phyloP scores from a whole-genome alignment of 2,797 vertebrate genomes.

The Cryptoblepharus egeriae region DNA sequence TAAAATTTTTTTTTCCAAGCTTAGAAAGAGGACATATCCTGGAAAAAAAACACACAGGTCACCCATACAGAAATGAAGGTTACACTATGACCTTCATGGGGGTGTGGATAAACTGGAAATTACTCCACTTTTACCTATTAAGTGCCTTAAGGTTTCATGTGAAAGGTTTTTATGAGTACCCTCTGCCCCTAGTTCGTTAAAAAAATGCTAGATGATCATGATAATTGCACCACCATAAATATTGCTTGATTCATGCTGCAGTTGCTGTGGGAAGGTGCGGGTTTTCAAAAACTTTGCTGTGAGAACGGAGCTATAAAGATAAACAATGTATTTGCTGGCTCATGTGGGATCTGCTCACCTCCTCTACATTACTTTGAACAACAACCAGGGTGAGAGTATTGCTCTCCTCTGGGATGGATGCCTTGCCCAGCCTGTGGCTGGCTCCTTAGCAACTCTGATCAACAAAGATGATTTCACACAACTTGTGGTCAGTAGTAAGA shows the following conservation, averaged over 20 bases:
- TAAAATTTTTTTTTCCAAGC: too few species aligned
- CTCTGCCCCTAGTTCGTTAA: conserved; percentile 17
- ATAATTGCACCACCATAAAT: conserved; percentile 32
- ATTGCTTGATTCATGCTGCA: conserved; percentile 4
- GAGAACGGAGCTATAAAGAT: conserved; percentile 5
- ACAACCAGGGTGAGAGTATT: neutral
- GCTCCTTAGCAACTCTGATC: neutral
- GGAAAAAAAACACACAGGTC: too few species aligned
- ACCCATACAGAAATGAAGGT: neutral
- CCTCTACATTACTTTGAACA: neutral
- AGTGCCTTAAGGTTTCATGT: neutral
- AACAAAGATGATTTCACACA: conserved; percentile 2
- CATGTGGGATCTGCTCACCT: neutral
- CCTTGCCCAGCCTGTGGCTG: neutral
- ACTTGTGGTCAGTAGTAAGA: neutral
- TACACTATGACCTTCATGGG: neutral
- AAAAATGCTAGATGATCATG: conserved; percentile 31
- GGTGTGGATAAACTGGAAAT: neutral
- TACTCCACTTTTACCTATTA: neutral
- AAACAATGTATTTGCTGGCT: neutral
- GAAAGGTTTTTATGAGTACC: conserved; percentile 15
- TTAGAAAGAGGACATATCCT: too few species aligned
- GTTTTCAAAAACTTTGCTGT: neutral
- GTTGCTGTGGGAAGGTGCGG: neutral
- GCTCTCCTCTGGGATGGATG: neutral